These are phyloP conservation scores for Xestoiulus laeticollis DNA, from an alignment of 2,888 invertebrate species.

Conservation along the genomic window DNA sequence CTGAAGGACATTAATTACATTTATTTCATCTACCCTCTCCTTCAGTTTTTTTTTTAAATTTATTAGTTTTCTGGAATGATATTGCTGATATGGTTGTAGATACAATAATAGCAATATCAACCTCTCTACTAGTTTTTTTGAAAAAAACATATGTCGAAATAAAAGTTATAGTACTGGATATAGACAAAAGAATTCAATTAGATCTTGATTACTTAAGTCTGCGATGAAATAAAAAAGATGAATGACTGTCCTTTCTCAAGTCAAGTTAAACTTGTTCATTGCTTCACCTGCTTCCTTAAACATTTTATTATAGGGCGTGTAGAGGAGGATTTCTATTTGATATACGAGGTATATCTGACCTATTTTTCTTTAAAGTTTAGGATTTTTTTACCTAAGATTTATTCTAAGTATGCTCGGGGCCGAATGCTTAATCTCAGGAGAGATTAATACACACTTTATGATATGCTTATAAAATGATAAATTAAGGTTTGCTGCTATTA, in stretches of 20 bases:
- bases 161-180: background rate
- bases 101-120: background rate
- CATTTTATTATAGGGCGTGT: background rate
- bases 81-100: background rate
- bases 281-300: background rate
- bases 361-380: background rate
- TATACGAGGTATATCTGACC: background rate
- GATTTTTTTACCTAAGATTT: background rate
- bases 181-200: background rate
- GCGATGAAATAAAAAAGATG: background rate
- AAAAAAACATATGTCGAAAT: background rate
- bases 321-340: background rate
- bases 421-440: background rate
- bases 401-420: background rate
- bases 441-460: background rate
- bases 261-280: conserved; percentile 4
- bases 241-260: background rate
- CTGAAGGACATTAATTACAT: background rate
- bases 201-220: background rate
- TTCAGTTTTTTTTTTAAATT: background rate
- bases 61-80: background rate
- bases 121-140: background rate
- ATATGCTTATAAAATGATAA: background rate
- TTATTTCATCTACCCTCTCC: background rate
- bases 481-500: background rate